phyloP scores from a whole-genome alignment of 2,888 invertebrate genomes.

The Cetonia aurata region DNA sequence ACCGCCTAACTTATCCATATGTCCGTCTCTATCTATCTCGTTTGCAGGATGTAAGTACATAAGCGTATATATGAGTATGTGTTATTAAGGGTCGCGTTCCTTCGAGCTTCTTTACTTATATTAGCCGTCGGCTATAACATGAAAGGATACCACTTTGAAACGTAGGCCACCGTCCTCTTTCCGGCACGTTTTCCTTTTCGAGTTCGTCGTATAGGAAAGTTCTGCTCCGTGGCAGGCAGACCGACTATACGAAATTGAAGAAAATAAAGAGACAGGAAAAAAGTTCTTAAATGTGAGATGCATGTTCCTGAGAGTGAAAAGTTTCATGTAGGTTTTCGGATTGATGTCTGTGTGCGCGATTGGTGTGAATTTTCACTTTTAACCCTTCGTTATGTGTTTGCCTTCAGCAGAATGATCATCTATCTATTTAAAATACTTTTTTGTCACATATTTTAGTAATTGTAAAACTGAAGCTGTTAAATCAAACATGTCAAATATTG shows the following conservation, averaged over 20 bases:
- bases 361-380: slow-evolving; percentile 16
- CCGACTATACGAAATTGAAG: slow-evolving; percentile 11
- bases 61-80: slow-evolving; percentile 21
- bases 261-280: slow-evolving; percentile 24
- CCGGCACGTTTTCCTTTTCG: slow-evolving; percentile 1
- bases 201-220: slow-evolving; percentile 35
- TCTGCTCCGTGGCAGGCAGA: slow-evolving; percentile 1
- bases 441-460: too few relatives aligned
- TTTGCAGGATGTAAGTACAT: neutral
- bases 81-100: slow-evolving; percentile 30
- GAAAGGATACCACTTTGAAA: slow-evolving; percentile 46
- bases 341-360: slow-evolving; percentile 1
- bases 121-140: slow-evolving; percentile 42
- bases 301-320: slow-evolving; percentile 42
- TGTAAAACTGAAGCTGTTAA: too few relatives aligned
- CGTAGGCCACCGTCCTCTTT: slow-evolving; percentile 38
- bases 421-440: too few relatives aligned
- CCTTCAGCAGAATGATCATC: too few relatives aligned
- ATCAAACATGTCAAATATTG: too few relatives aligned
- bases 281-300: slow-evolving; percentile 41
- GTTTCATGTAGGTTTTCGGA: slow-evolving; percentile 39
- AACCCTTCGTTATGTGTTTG: too few relatives aligned
- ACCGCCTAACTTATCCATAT: slow-evolving; percentile 44
- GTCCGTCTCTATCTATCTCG: slow-evolving; percentile 25
- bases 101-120: slow-evolving; percentile 32